Evolutionary conservation across 1,140 invertebrate genomes (phyloP), one percentile per base, ranked within the genome.

Genomic region (Lordiphosa stackelbergi): DNA sequence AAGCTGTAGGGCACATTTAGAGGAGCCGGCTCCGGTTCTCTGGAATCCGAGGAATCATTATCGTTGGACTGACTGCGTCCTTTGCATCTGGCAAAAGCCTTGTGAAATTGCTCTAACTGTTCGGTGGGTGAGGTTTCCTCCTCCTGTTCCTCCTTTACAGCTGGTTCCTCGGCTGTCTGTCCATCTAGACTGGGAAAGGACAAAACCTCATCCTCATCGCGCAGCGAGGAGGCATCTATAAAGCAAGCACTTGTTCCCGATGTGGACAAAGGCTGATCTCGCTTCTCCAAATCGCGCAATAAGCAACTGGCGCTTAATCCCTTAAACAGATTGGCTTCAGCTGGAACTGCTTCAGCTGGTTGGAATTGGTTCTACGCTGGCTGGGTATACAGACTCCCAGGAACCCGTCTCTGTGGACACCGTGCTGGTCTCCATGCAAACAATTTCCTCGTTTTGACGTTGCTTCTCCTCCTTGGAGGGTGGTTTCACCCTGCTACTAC

Each of bases 161-260:
- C 49, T 24, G 68, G 64, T 9, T 43, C 70, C 35, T 71, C 31
- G 3, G 10, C 34, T 11, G 7, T 13, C 41, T 66, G 43, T 0
- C 74, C 73, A 40, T 83, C 75, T 7, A 85, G 55, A 43, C 66
- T 85, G 36, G 74, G 85, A 46, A 78, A 87, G 9, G 74, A 79
- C 4, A 74, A 62, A 34, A 85, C 74, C 24, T 88, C 71, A 45
- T 92, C 90, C 78, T 94, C 93, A 72, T 94, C 93, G 7, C 90
- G 90, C 22, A 94, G 86, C 69, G 90, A 92, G 1, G 93, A 92
- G 19, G 93, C 93, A 86, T 94, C 93, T 54, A 94, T 94, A 70
- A 94, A 94, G 84, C 92, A 94, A 4, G 77, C 77, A 57, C 83
- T 87, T 7, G 66, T 68, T 8, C 86, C 89, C 0, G 69, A 66